Evolutionary conservation across 1,140 invertebrate genomes (phyloP).

Genomic region (Monomorium pharaonis): DNA sequence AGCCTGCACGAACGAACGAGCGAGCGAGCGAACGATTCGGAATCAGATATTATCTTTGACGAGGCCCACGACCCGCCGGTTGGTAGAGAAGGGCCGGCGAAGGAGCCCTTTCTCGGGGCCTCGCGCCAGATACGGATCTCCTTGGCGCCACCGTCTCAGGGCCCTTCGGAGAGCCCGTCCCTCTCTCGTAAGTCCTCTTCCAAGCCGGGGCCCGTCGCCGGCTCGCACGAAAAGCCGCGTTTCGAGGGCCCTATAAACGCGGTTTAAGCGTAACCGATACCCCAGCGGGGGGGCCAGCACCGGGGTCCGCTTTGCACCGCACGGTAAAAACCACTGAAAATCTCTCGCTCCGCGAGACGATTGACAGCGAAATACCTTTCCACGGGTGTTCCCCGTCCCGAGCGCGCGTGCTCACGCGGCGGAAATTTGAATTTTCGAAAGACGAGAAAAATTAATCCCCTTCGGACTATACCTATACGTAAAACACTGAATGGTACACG

Average conservation of each 20-base stretch:
- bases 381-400: conserved; percentile 21
- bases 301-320: conserved; percentile 9
- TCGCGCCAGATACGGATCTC: conserved; percentile 81
- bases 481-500: too few species aligned
- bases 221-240: conserved; percentile 60
- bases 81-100: conserved; percentile 55
- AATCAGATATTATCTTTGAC: conserved; percentile 85
- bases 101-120: conserved; percentile 72
- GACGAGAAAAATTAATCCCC: conserved; percentile 20
- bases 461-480: too few species aligned
- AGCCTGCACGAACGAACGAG: conserved; percentile 68
- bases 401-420: conserved; percentile 19
- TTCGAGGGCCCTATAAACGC: conserved; percentile 74
- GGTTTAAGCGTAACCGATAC: conserved; percentile 82
- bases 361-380: conserved; percentile 61
- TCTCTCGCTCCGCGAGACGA: conserved; percentile 41
- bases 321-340: conserved; percentile 44
- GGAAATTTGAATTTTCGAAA: conserved; percentile 25
- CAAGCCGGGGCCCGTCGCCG: conserved; percentile 19
- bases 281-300: conserved; percentile 71
- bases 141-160: conserved; percentile 80
- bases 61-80: conserved; percentile 69
- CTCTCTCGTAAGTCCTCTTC: conserved; percentile 58
- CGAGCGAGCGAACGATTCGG: conserved; percentile 76
- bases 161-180: conserved; percentile 40